A percentile compares a stretch with the other conserved stretches of the same genome.
Evolutionary conservation across 92 coral and sea anemone species (phyloP).

Genomic region (Heteractis magnifica): DNA sequence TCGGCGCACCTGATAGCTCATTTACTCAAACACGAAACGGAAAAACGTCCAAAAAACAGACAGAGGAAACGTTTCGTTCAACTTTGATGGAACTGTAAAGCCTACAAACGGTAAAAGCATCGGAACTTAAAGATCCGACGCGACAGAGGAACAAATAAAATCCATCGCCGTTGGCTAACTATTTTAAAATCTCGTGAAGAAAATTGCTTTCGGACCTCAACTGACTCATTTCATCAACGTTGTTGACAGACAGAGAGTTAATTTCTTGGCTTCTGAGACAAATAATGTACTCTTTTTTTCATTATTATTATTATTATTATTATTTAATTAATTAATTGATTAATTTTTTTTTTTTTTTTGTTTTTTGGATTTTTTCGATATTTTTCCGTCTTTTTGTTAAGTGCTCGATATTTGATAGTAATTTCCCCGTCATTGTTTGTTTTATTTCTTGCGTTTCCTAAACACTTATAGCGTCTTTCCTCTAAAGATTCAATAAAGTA

Average conservation of each 20-base stretch:
- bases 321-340: too few relatives aligned
- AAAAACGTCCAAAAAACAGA: too few relatives aligned
- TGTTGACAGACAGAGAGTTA: too few relatives aligned
- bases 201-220: background rate
- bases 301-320: too few relatives aligned
- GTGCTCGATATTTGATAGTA: background rate
- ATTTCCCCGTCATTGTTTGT: background rate
- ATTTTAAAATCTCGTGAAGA: background rate
- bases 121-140: background rate
- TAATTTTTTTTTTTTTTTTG: too few relatives aligned
- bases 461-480: background rate
- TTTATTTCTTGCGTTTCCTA: background rate
- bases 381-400: too few relatives aligned
- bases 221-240: background rate
- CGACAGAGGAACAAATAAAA: background rate
- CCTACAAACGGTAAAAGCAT: background rate
- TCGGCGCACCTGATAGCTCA: too few relatives aligned
- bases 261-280: too few relatives aligned
- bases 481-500: background rate
- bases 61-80: background rate
- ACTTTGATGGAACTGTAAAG: background rate
- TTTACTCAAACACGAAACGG: too few relatives aligned
- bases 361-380: background rate
- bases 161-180: background rate
- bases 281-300: too few relatives aligned